These are phyloP conservation scores for Ceuthmochares aereus DNA, from an alignment of 2,113 vertebrate genomes.

Conservation along the genomic window DNA sequence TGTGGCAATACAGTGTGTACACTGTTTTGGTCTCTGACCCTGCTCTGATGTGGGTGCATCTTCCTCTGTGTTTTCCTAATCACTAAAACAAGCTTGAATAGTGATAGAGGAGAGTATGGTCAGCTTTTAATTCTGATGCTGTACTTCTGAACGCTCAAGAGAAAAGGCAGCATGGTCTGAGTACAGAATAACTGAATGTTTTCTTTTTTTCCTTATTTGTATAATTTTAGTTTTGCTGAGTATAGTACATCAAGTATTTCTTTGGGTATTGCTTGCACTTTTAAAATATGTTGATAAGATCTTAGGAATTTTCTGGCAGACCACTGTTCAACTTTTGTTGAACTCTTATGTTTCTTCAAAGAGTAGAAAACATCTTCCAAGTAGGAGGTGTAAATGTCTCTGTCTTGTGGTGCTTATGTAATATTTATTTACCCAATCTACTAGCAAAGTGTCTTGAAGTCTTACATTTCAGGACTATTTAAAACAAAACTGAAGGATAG, in stretches of 20 bases:
- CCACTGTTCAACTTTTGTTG: not conserved
- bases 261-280: not conserved
- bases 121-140: not conserved
- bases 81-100: not conserved
- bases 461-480: not conserved
- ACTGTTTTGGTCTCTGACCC: no score
- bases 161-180: not conserved
- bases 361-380: not conserved
- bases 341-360: not conserved
- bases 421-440: not conserved
- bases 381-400: not conserved
- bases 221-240: not conserved
- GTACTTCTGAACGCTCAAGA: not conserved
- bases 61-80: not conserved
- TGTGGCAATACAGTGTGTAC: no score
- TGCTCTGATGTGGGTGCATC: no score
- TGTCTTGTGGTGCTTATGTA: not conserved
- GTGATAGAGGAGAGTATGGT: not conserved
- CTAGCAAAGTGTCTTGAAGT: not conserved
- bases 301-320: not conserved
- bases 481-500: not conserved
- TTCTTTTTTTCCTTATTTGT: not conserved
- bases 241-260: not conserved
- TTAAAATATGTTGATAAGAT: not conserved
- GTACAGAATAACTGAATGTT: not conserved